These are phyloP conservation scores for Metellina segmentata DNA, from an alignment of 2,888 invertebrate genomes.

Conservation along the genomic window DNA sequence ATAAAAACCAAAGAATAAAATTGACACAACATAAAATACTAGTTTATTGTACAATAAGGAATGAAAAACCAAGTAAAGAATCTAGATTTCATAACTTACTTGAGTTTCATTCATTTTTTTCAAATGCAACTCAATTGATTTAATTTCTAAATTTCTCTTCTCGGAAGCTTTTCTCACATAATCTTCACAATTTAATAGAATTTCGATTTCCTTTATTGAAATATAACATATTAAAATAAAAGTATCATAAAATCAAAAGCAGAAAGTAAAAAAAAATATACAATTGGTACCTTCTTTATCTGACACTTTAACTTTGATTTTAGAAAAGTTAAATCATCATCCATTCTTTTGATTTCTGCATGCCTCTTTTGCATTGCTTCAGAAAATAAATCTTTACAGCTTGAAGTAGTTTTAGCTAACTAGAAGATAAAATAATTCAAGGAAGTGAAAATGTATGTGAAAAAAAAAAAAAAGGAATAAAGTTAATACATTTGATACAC, in stretches of 20 bases:
- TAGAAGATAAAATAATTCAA: neutral
- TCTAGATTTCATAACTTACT: conserved; percentile 1
- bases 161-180: neutral
- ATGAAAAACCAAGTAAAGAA: neutral
- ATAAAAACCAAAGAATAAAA: neutral
- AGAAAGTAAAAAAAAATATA: neutral
- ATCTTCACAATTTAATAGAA: conserved; percentile 10
- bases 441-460: neutral
- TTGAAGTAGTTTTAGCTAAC: conserved; percentile 1
- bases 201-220: conserved; percentile 13
- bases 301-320: neutral
- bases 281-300: conserved; percentile 1
- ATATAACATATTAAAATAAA: neutral
- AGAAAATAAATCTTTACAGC: conserved; percentile 19
- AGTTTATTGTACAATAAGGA: too few relatives aligned
- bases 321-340: neutral
- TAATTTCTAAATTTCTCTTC: conserved; percentile 36
- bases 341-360: conserved; percentile 26
- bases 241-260: neutral
- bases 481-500: neutral
- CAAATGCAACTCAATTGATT: neutral
- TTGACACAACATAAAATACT: neutral
- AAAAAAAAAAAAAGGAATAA: neutral
- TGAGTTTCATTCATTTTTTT: neutral
- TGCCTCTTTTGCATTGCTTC: conserved; percentile 21